Percentiles rank a stretch among this genome's conserved stretches.
Evolutionary conservation across 2,888 invertebrate species (phyloP).

Genomic region (Ptychoptera albimana): DNA sequence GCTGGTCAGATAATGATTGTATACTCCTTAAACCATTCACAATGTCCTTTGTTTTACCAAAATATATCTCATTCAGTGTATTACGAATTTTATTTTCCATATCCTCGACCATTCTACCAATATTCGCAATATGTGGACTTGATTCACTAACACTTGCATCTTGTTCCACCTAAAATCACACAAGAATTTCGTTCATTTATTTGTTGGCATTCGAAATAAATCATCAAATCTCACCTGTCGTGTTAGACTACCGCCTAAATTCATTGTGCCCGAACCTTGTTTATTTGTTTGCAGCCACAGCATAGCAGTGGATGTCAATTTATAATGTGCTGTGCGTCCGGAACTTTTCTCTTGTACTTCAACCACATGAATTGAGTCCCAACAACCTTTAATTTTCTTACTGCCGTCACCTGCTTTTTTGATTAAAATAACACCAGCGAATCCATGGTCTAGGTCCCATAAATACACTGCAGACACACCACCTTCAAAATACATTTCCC

Average conservation of each 20-base stretch:
- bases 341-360: conserved; percentile 95
- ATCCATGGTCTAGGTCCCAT: conserved; percentile 98
- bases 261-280: conserved; percentile 94
- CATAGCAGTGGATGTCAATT: conserved; percentile 98
- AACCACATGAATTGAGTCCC: conserved; percentile 99
- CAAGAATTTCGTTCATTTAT: conserved; percentile 5
- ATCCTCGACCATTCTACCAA: conserved; percentile 97
- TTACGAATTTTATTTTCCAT: conserved; percentile 99
- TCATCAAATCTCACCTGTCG: conserved; percentile 53
- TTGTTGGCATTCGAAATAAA: neutral
- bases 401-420: conserved; percentile 98
- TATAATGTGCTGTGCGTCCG: conserved; percentile 90
- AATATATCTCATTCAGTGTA: conserved; percentile 96
- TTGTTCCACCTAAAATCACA: conserved; percentile 74
- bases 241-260: conserved; percentile 94
- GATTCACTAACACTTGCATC: conserved; percentile 84
- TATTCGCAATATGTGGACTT: conserved; percentile 95
- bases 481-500: conserved; percentile 99
- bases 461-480: conserved; percentile 98
- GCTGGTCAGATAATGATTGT: conserved; percentile 69
- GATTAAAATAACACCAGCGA: conserved; percentile 95
- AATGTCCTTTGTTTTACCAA: conserved; percentile 97
- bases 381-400: conserved; percentile 97
- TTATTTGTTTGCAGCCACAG: conserved; percentile 98
- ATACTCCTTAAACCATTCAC: conserved; percentile 81